Evolutionary conservation across 2,113 vertebrate genomes (phyloP), one percentile per base, ranked within the genome.

Genomic region (Ibidorhyncha struthersii): DNA sequence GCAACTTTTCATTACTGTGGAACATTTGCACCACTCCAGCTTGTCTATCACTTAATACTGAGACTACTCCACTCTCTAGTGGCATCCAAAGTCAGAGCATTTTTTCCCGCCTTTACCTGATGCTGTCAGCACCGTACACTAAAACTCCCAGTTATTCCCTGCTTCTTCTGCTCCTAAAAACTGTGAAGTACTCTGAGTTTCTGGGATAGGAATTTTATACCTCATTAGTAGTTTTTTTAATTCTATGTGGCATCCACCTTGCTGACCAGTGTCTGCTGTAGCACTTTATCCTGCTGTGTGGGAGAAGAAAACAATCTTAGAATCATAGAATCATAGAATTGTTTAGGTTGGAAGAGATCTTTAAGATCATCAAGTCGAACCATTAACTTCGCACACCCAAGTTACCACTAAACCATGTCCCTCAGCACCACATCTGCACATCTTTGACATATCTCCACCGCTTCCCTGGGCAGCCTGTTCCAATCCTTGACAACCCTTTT

Each of bases 221-320:
- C 4, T 91, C 0, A 0, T 14, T 71, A 34, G 7, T 14, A 45
- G 2, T 53, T 19, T 26, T 81, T 52, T 56, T 47, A 49, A 8
- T 62, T 69, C 32, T 55, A 29, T 2, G 1, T 2, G 2, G 13
- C 27, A 63, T 20, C 25, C 7, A 26, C 63, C 40, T 58, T 41
- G 14, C 2, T 23, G 66, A 84, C 3, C 20, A 41, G 3, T 45
- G 30, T 55, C 40, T 40, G 21, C 8, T 47, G 47, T 53, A 70
- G 25, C 14, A 29, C 23, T 67, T 72, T 16, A 79, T 70, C 27
- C 10, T 15, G 14, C 27, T n/a, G 6, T 34, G 27, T 15, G 10
- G 34, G 25, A 38, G 23, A 82, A 63, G 23, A 77, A 67, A 79
- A 27, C 2, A 40, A 20, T 63, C 26, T 63, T 63, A 40, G 26